These are phyloP conservation scores for Aphidius colemani DNA, from an alignment of 2,888 invertebrate genomes.

Conservation along the genomic window DNA sequence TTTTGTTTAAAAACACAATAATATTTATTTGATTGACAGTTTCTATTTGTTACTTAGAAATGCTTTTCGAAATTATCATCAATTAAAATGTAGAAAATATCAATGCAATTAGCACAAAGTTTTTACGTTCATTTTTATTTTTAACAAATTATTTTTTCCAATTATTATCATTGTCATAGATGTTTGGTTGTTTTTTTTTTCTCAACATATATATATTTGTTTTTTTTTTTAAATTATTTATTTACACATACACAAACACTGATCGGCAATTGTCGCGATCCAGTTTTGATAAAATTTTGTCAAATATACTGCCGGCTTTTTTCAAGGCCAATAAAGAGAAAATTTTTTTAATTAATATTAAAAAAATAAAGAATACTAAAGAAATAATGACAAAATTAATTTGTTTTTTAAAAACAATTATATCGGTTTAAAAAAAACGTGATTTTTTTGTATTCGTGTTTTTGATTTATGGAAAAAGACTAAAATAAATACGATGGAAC, in stretches of 20 bases:
- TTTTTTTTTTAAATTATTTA: no score
- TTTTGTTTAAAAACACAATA: no score
- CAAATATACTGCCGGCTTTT: no score
- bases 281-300: no score
- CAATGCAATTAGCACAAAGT: no score
- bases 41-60: no score
- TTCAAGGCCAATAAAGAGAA: neutral
- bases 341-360: constrained; percentile 17
- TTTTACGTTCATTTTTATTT: neutral
- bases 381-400: neutral
- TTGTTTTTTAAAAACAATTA: neutral
- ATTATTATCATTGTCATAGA: constrained; percentile 3
- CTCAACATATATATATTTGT: neutral
- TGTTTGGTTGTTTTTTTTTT: constrained; percentile 4
- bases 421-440: constrained; percentile 4
- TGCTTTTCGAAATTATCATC: no score
- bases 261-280: no score
- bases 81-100: no score
- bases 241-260: no score
- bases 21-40: no score
- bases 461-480: constrained; percentile 27
- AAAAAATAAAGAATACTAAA: constrained; percentile 22
- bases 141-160: constrained; percentile 1
- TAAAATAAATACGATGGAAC: constrained; percentile 22
- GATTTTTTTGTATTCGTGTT: constrained; percentile 28